Percentiles rank a stretch among this genome's conserved stretches.
phyloP scores from a whole-genome alignment of 2,888 invertebrate species.

The Anaspis maculata region DNA sequence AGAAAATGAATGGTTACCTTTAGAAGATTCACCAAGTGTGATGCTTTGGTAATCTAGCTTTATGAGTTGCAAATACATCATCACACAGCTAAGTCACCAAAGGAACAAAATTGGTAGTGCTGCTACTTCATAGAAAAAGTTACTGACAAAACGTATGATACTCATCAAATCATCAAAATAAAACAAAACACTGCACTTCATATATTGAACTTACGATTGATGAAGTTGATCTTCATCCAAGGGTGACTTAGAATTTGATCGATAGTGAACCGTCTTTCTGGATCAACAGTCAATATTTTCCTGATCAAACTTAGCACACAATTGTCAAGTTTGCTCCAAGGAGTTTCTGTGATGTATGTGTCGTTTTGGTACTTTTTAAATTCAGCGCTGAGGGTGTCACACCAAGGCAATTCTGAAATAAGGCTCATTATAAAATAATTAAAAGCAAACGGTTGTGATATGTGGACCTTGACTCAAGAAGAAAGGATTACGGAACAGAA shows the following conservation, averaged over 20 bases:
- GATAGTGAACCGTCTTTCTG: conserved; percentile 58
- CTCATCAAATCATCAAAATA: neutral
- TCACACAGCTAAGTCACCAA: conserved; percentile 89
- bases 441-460: neutral
- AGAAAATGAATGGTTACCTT: too few species aligned
- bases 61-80: conserved; percentile 65
- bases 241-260: conserved; percentile 63
- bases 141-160: conserved; percentile 1
- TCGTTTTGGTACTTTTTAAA: conserved; percentile 68
- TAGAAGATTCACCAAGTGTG: conserved; percentile 44
- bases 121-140: conserved; percentile 8
- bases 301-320: conserved; percentile 66
- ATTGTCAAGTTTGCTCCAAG: conserved; percentile 76
- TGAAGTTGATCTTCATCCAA: conserved; percentile 53
- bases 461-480: too few species aligned
- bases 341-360: conserved; percentile 55
- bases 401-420: conserved; percentile 86
- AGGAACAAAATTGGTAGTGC: conserved; percentile 47
- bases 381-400: conserved; percentile 68
- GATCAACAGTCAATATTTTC: conserved; percentile 62
- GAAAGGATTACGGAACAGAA: too few species aligned
- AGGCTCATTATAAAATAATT: neutral
- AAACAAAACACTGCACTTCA: conserved; percentile 7
- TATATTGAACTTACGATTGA: conserved; percentile 22
- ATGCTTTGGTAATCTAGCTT: conserved; percentile 95